Base-by-base conservation (phyloP, 2,113 vertebrate genomes). In the Ibidorhyncha struthersii region DNA sequence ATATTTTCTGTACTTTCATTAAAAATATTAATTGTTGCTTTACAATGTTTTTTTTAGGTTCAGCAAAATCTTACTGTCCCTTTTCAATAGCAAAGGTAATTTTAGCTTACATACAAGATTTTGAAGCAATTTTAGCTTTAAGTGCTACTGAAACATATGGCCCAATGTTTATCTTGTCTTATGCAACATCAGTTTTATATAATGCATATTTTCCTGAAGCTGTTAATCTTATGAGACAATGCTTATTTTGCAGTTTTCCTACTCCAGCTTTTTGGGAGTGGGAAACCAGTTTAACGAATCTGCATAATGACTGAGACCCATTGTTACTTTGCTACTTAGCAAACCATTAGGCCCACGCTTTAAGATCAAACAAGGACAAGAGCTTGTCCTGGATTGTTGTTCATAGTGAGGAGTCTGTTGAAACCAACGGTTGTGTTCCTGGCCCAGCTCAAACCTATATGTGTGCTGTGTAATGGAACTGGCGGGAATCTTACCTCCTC, bases 131-230 rank as follows among this genome's bases (percentile, higher is more conserved):
- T 96, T 89, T 86, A 90, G 7, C 23, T 70, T 74, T 74, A 92
- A 70, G 27, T 81, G 23, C 10, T 62, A 47, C 61, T 59, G 81
- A 86, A 92, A 84, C 81, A 89, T 95, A 86, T 78, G 80, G 67
- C 15, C 15, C 52, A 59, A 47, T 89, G 8, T 93, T 93, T 92
- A 45, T 73, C 69, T 52, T 91, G 70, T 85, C 66, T 91, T 76
- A 89, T 69, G 66, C 61, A 95, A 85, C 69, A 63, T 82, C 66
- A 76, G 30, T 90, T 94, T 95, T 93, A 76, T 67, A 72, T 65
- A 88, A 91, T 73, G 12, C 14, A 30, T 50, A 10, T 38, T 94
- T 96, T 90, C 90, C 41, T 76, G 49, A 72, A 82, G 74, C 17
- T 88, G 40, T 90, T 93, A 88, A 82, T 91, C 62, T 86, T 70